A percentile compares a stretch with the other conserved stretches of the same genome.
Conservation (phyloP, 2,888 invertebrate genomes). For the Hypomecis punctinalis region DNA sequence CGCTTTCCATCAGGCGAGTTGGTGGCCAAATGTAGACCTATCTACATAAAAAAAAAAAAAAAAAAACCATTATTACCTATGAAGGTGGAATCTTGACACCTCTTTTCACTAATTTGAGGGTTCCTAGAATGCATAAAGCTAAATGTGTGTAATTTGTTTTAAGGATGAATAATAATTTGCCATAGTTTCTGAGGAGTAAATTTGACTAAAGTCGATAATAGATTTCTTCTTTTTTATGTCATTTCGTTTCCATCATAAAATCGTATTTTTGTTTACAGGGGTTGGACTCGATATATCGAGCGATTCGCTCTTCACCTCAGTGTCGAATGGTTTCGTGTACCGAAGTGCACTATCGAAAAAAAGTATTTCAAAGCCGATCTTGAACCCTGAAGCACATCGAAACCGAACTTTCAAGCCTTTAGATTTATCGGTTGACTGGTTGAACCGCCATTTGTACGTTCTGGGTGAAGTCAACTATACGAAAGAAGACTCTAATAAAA, state of each 20-base stretch:
- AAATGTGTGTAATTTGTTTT: too few relatives aligned
- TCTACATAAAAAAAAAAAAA: too few relatives aligned
- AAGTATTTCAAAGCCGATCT: slow-evolving; percentile 75
- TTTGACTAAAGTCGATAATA: too few relatives aligned
- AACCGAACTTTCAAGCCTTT: slow-evolving; percentile 85
- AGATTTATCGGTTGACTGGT: slow-evolving; percentile 94
- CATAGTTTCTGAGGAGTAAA: too few relatives aligned
- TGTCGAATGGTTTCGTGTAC: slow-evolving; percentile 88
- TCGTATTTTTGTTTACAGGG: slow-evolving; percentile 78
- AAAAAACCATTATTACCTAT: too few relatives aligned
- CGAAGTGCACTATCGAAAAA: slow-evolving; percentile 80
- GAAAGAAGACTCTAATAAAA: slow-evolving; percentile 61
- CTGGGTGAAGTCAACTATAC: slow-evolving; percentile 88
- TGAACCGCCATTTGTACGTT: slow-evolving; percentile 93
- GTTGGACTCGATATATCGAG: slow-evolving; percentile 91
- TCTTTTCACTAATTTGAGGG: too few relatives aligned
- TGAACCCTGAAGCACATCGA: slow-evolving; percentile 80
- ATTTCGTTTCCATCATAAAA: neutral
- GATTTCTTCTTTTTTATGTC: too few relatives aligned
- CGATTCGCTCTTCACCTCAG: slow-evolving; percentile 91
- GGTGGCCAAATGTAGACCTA: too few relatives aligned
- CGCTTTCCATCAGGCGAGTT: too few relatives aligned
- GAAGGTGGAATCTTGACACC: too few relatives aligned
- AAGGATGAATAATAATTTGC: too few relatives aligned
- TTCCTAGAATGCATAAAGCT: too few relatives aligned